phyloP scores from a whole-genome alignment of 2,888 invertebrate species.

The Drosophila affinis region DNA sequence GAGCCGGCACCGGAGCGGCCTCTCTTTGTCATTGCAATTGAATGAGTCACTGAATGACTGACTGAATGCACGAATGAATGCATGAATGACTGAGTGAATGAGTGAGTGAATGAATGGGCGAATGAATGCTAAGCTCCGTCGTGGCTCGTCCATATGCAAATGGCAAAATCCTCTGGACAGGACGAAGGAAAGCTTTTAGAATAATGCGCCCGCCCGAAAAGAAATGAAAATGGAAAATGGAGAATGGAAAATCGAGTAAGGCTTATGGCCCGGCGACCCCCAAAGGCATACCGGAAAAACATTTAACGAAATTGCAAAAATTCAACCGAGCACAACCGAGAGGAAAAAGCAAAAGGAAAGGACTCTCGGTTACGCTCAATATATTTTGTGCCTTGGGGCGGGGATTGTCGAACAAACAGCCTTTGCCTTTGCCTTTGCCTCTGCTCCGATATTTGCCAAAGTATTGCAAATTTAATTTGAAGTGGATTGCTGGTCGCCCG shows the following conservation, averaged over 20 bases:
- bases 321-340: slow-evolving; percentile 7
- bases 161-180: slow-evolving; percentile 28
- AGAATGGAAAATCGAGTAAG: slow-evolving; percentile 51
- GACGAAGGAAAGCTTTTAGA: slow-evolving; percentile 57
- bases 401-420: background rate
- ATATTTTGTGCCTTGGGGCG: slow-evolving; percentile 23
- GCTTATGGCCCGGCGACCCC: slow-evolving; percentile 21
- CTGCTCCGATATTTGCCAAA: background rate
- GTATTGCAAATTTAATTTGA: slow-evolving; percentile 45
- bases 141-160: slow-evolving; percentile 20
- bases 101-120: slow-evolving; percentile 22
- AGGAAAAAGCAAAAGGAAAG: background rate
- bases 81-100: slow-evolving; percentile 32
- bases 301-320: slow-evolving; percentile 49
- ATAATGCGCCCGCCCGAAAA: slow-evolving; percentile 41
- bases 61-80: slow-evolving; percentile 29
- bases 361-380: slow-evolving; percentile 40
- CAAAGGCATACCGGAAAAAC: slow-evolving; percentile 41
- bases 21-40: slow-evolving; percentile 64
- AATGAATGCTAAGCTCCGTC: slow-evolving; percentile 23
- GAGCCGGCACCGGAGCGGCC: slow-evolving; percentile 8
- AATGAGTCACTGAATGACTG: slow-evolving; percentile 50
- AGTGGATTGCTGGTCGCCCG: slow-evolving; percentile 14
- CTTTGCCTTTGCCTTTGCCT: background rate
- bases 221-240: slow-evolving; percentile 51